phyloP scores from a whole-genome alignment of 2,797 vertebrate genomes.

The Orestias chungarensis region DNA sequence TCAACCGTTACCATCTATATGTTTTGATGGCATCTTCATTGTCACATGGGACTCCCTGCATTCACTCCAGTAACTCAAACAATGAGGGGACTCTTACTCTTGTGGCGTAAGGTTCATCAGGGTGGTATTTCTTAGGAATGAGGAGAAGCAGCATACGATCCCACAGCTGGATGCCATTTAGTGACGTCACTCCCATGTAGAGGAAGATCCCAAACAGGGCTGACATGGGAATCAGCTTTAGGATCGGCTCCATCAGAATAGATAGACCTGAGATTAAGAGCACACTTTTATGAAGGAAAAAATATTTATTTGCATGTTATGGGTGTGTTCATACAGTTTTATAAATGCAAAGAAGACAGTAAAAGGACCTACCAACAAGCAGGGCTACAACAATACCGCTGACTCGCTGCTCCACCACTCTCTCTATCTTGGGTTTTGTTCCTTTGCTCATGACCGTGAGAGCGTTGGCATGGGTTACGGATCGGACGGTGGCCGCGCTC shows the following conservation, averaged over 20 bases:
- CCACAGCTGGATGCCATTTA: slow-evolving; percentile 94
- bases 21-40: not conserved
- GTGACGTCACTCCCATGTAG: slow-evolving; percentile 97
- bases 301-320: too few species aligned
- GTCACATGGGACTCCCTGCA: not conserved
- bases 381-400: slow-evolving; percentile 91
- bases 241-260: slow-evolving; percentile 93
- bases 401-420: slow-evolving; percentile 93
- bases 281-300: slow-evolving; percentile 11
- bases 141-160: slow-evolving; percentile 91
- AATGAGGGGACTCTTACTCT: slow-evolving; percentile 74
- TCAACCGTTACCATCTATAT: not conserved
- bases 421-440: slow-evolving; percentile 84
- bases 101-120: slow-evolving; percentile 84
- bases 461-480: slow-evolving; percentile 94
- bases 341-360: not conserved
- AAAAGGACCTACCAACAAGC: slow-evolving; percentile 86
- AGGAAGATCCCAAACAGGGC: slow-evolving; percentile 97
- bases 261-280: slow-evolving; percentile 95
- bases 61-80: not conserved
- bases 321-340: too few species aligned
- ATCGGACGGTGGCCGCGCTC: slow-evolving; percentile 92
- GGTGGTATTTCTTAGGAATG: slow-evolving; percentile 94
- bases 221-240: slow-evolving; percentile 89
- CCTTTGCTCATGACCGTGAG: slow-evolving; percentile 92